These are phyloP conservation scores for Oxytorus armatus DNA, from an alignment of 2,888 invertebrate species.

Conservation along the genomic window DNA sequence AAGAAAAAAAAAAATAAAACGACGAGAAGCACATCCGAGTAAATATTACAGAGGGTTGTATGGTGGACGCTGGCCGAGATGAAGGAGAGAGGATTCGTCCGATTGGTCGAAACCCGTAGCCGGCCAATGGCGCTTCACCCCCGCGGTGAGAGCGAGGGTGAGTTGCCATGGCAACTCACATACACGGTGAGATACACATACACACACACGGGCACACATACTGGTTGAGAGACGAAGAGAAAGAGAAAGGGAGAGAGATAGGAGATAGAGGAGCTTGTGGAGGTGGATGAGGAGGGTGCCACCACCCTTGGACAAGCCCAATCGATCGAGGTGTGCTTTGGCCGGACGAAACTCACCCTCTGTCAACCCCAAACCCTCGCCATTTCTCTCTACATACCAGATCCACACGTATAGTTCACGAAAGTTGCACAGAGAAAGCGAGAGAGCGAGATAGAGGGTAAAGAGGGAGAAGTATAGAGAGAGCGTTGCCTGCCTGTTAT, in stretches of 20 bases:
- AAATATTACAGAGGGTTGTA: slow-evolving; percentile 25
- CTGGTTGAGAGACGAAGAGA: slow-evolving; percentile 43
- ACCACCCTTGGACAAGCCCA: slow-evolving; percentile 84
- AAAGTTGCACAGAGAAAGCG: slow-evolving; percentile 58
- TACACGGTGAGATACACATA: slow-evolving; percentile 77
- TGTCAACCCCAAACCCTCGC: slow-evolving; percentile 75
- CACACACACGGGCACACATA: slow-evolving; percentile 72
- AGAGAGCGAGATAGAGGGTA: slow-evolving; percentile 25
- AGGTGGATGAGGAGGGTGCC: slow-evolving; percentile 67
- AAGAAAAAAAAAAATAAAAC: slow-evolving; percentile 16
- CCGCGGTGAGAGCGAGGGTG: slow-evolving; percentile 79
- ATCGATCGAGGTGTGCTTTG: slow-evolving; percentile 84
- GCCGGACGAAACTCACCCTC: slow-evolving; percentile 84
- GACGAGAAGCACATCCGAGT: neutral
- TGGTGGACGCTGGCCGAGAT: slow-evolving; percentile 63
- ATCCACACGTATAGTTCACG: slow-evolving; percentile 48
- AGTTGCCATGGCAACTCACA: slow-evolving; percentile 82
- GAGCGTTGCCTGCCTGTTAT: slow-evolving; percentile 81
- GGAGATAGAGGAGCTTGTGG: slow-evolving; percentile 27
- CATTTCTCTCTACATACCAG: slow-evolving; percentile 60
- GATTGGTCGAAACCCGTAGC: slow-evolving; percentile 77
- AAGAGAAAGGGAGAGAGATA: slow-evolving; percentile 21
- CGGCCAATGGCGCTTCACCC: slow-evolving; percentile 84
- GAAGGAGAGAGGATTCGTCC: slow-evolving; percentile 61
- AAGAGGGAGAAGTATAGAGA: slow-evolving; percentile 39